Evolutionary conservation across 2,888 invertebrate species (phyloP).

Genomic region (Chironomus tentans): DNA sequence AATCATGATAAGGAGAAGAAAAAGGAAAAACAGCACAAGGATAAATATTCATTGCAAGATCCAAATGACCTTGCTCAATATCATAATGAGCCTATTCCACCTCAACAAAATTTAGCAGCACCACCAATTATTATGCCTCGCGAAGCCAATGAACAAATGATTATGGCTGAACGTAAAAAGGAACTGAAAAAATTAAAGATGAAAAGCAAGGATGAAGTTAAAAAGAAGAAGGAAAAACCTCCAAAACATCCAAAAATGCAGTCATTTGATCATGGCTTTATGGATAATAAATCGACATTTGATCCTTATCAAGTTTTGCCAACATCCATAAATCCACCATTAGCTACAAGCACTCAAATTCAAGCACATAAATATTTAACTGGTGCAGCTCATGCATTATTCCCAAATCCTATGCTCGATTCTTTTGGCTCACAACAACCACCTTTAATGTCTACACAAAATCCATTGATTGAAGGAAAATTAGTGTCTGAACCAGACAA

Average conservation of each 20-base stretch:
- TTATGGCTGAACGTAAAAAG: slow-evolving; percentile 21
- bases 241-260: neutral
- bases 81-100: slow-evolving; percentile 36
- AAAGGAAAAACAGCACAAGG: slow-evolving; percentile 38
- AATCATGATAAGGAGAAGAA: slow-evolving; percentile 41
- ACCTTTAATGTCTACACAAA: neutral
- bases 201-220: slow-evolving; percentile 8
- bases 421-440: neutral
- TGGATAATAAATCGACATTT: slow-evolving; percentile 1
- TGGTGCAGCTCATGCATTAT: slow-evolving; percentile 18
- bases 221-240: slow-evolving; percentile 20
- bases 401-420: neutral
- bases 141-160: slow-evolving; percentile 10
- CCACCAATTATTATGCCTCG: slow-evolving; percentile 28
- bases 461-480: slow-evolving; percentile 40
- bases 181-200: slow-evolving; percentile 15
- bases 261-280: neutral
- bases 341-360: neutral
- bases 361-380: slow-evolving; percentile 20
- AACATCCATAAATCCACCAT: neutral
- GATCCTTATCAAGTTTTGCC: slow-evolving; percentile 15
- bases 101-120: slow-evolving; percentile 28
- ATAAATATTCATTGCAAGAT: slow-evolving; percentile 32
- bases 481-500: slow-evolving; percentile 71
- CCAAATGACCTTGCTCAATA: neutral